phyloP scores from a whole-genome alignment of 2,888 invertebrate genomes.

The Acleris emargana region DNA sequence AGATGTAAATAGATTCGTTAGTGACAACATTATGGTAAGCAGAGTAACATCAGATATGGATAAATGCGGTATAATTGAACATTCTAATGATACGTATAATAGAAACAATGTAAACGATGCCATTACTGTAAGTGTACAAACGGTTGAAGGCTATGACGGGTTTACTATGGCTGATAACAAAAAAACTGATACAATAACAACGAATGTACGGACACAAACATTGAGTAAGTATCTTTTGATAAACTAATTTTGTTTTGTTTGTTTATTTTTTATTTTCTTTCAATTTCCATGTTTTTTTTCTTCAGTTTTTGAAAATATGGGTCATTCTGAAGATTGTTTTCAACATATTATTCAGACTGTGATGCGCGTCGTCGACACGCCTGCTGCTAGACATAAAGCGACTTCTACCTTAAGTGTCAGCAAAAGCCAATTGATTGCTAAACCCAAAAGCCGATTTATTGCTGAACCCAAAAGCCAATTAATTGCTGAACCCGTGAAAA shows the following conservation, averaged over 20 bases:
- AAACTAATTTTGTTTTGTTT: too few species aligned
- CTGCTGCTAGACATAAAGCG: too few species aligned
- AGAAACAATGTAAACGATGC: not conserved
- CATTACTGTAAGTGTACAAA: conserved; percentile 8
- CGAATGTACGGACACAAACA: too few species aligned
- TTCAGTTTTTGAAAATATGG: too few species aligned
- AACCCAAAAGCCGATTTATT: not conserved
- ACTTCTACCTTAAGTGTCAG: not conserved
- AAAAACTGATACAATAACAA: not conserved
- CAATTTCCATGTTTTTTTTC: too few species aligned
- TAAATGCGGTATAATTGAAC: conserved; percentile 35
- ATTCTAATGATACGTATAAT: conserved; percentile 16
- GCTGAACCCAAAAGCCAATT: not conserved
- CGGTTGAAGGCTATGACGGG: not conserved
- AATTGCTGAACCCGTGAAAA: not conserved
- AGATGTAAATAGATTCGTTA: conserved; percentile 56
- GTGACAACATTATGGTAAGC: conserved; percentile 57
- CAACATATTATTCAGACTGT: too few species aligned
- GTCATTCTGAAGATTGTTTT: too few species aligned
- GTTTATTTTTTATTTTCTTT: too few species aligned
- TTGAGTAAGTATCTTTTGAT: too few species aligned
- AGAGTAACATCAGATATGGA: conserved; percentile 43
- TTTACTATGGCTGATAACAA: not conserved
- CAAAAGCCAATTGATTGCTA: not conserved
- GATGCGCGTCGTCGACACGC: too few species aligned